These are phyloP conservation scores for Jaculus jaculus DNA, from an alignment of 2,113 vertebrate species.

Conservation along the genomic window DNA sequence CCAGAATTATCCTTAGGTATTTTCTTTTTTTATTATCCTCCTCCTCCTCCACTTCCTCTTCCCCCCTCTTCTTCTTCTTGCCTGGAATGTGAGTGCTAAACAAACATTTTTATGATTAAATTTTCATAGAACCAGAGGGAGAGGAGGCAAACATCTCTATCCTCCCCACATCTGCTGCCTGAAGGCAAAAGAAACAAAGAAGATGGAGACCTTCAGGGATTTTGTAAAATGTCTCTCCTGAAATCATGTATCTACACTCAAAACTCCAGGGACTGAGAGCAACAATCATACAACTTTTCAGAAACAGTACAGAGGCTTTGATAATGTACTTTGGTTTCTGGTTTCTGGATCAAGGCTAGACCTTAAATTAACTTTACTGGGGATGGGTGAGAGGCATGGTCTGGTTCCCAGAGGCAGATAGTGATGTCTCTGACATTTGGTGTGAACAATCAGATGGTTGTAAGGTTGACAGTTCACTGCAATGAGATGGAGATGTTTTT, in stretches of 20 bases:
- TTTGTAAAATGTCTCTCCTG: neutral
- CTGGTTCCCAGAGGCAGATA: neutral
- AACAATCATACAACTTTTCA: fast-evolving
- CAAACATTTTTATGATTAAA: neutral
- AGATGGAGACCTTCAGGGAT: neutral
- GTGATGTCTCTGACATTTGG: too few species aligned
- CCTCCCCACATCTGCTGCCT: neutral
- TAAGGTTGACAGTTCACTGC: neutral
- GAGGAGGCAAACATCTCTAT: neutral
- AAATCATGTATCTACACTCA: neutral
- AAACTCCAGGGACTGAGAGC: neutral
- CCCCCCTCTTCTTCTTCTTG: neutral
- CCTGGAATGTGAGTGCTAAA: neutral
- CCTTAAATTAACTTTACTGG: neutral
- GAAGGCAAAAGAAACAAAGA: neutral
- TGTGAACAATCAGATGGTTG: neutral
- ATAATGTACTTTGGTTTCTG: neutral
- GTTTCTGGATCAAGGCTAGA: neutral
- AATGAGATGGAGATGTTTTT: neutral
- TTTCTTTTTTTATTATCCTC: too few species aligned
- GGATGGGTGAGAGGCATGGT: neutral
- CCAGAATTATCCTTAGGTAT: neutral
- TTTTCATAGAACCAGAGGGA: neutral
- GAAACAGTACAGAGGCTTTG: neutral
- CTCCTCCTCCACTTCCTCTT: neutral